Evolutionary conservation across 1,140 invertebrate species (phyloP), one percentile per base, ranked within the genome.

Genomic region (Eupristina koningsbergeri): DNA sequence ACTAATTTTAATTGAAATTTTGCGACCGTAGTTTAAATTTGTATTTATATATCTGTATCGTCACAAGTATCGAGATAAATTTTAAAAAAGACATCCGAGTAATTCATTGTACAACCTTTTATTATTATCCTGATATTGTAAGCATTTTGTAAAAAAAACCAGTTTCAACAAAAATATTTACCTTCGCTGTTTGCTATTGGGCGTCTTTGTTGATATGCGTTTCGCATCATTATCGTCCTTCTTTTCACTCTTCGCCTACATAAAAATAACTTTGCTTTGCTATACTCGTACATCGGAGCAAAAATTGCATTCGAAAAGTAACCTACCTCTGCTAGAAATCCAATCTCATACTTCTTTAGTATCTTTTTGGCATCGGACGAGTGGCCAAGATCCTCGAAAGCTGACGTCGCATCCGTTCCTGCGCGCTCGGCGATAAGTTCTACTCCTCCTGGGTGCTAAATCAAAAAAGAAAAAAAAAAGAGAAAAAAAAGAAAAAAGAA

Each of bases 351-450:
- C 45, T 93, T 90, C 85, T 94, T 93, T 53, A 96, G 85, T 17
- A 93, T 91, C 41, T 90, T 92, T 58, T 89, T 92, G 0, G 95
- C 95, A 87, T 95, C 94, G 0, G 90, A 88, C 0, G 94, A 94
- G 90, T 96, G 95, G 13, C 94, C 95, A 1, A 92, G 93, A 29
- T 95, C 93, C 64, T 95, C 92, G 88, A 96, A 96, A 9, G 90
- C 94, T 83, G 90, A 92, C 0, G 94, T 95, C 2, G 92, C 93
- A 88, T 96, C 95, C 85, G 91, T 94, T 63, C 95, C 95, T 0
- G 93, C 95, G 58, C 93, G 94, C 86, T 95, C 95, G 13, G 91
- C 84, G 22, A 96, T 90, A 6, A 94, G 87, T 31, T 95, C 94
- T 0, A 81, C 83, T 7, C 95, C 95, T 15, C 94, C 95, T 2